These are phyloP conservation scores for Ardeotis arabs DNA, from an alignment of 2,113 vertebrate genomes.

Conservation along the genomic window DNA sequence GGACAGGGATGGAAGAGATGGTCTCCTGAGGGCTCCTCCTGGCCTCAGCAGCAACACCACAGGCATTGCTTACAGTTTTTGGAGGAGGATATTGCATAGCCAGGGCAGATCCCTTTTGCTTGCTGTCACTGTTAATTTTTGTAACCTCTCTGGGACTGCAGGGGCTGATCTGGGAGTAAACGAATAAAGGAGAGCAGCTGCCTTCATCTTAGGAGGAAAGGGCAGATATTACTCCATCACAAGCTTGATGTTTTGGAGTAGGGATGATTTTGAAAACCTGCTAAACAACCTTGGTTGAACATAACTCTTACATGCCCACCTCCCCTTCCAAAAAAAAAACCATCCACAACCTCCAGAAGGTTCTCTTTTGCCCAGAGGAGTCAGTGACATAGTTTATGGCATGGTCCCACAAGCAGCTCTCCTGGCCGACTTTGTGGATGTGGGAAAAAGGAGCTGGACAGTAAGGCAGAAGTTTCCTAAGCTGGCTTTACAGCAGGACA, in stretches of 20 bases:
- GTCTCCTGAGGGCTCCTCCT: neutral
- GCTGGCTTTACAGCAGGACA: neutral
- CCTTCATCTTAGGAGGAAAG: neutral
- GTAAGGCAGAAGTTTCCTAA: neutral
- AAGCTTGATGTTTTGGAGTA: neutral
- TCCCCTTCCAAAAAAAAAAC: rapidly evolving
- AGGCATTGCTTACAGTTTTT: neutral
- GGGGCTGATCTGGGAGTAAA: neutral
- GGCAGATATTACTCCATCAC: neutral
- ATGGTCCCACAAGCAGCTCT: neutral
- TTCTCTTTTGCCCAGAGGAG: neutral
- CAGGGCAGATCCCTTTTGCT: neutral
- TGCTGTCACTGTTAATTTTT: neutral
- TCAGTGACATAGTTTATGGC: neutral
- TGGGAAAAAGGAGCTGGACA: neutral
- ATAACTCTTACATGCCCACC: neutral
- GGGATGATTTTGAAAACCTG: neutral
- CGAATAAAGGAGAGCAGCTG: neutral
- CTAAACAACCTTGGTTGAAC: neutral
- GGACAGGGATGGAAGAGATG: neutral
- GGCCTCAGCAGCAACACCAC: neutral
- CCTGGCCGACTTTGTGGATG: neutral
- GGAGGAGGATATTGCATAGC: neutral
- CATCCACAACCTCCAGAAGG: neutral
- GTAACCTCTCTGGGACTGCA: neutral